phyloP scores from a whole-genome alignment of 2,113 vertebrate species.

The Corythoichthys haematopterus region DNA sequence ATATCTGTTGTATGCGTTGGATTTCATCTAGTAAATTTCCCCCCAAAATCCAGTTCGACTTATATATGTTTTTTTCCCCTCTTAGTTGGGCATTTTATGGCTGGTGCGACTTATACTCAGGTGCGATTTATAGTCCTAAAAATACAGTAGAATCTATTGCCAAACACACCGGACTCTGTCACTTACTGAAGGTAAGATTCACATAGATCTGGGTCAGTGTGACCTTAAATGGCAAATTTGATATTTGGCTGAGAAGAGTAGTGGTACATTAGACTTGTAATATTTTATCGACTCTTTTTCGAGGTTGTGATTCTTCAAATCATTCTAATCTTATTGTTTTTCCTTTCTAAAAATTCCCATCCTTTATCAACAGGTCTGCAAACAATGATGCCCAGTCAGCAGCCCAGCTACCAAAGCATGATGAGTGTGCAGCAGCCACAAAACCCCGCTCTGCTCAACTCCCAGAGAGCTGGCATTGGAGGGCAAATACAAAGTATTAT shows the following conservation, averaged over 20 bases:
- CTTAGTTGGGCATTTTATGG: too few species aligned
- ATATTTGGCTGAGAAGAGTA: background rate
- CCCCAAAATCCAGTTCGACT: too few species aligned
- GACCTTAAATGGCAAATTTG: slow-evolving; percentile 9
- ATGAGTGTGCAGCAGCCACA: slow-evolving; percentile 92
- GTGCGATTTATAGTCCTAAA: too few species aligned
- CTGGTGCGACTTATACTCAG: too few species aligned
- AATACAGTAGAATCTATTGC: slow-evolving; percentile 24
- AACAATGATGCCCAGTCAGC: slow-evolving; percentile 93
- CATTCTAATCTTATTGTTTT: background rate
- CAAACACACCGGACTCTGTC: slow-evolving; percentile 36
- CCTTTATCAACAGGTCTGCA: slow-evolving; percentile 78
- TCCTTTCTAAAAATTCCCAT: background rate
- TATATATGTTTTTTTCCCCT: too few species aligned
- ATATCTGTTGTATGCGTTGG: too few species aligned
- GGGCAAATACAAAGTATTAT: slow-evolving; percentile 94
- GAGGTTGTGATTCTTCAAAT: background rate
- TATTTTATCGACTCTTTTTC: background rate
- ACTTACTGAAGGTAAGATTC: slow-evolving; percentile 11
- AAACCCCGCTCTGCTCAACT: slow-evolving; percentile 82
- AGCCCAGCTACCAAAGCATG: slow-evolving; percentile 89
- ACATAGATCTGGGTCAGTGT: slow-evolving; percentile 14
- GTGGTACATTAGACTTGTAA: background rate
- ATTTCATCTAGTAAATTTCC: too few species aligned
- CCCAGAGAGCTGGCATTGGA: slow-evolving; percentile 81